A percentile compares a stretch with the other conserved stretches of the same genome.
phyloP scores from a whole-genome alignment of 1,140 invertebrate species.

The Oncopeltus fasciatus region DNA sequence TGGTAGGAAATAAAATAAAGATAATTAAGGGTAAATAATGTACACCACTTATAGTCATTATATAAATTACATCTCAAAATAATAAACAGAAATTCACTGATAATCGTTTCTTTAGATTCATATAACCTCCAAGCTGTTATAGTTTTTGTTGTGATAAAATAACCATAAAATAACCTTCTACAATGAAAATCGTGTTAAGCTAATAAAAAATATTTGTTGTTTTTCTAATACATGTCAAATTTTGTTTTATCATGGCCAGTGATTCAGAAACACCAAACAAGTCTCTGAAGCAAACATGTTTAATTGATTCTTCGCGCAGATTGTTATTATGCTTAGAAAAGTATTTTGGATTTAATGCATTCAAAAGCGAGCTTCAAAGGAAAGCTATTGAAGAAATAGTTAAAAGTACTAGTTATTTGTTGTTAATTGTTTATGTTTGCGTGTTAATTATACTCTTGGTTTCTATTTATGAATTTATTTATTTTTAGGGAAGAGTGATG shows the following conservation, averaged over 20 bases:
- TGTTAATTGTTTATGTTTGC: too few relatives aligned
- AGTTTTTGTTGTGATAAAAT: too few relatives aligned
- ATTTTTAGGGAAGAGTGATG: conserved; percentile 39
- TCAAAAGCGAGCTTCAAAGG: conserved; percentile 39
- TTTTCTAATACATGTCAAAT: too few relatives aligned
- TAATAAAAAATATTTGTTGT: too few relatives aligned
- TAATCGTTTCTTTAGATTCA: too few relatives aligned
- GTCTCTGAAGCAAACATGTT: not conserved
- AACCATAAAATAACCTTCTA: too few relatives aligned
- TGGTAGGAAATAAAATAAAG: conserved; percentile 41
- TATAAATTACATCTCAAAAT: conserved; percentile 6
- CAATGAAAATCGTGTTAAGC: too few relatives aligned
- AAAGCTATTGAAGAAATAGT: conserved; percentile 34
- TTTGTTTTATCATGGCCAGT: too few relatives aligned
- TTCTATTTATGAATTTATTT: not conserved
- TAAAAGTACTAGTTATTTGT: conserved; percentile 29
- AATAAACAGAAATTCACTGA: too few relatives aligned
- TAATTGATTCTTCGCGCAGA: not conserved
- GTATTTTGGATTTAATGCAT: conserved; percentile 36
- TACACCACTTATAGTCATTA: conserved; percentile 26
- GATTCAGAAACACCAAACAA: not conserved
- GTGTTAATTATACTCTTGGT: too few relatives aligned
- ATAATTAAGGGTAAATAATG: conserved; percentile 39
- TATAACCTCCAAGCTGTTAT: too few relatives aligned
- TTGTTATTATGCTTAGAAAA: conserved; percentile 18